Evolutionary conservation across 2,113 vertebrate species (phyloP), one percentile per base, ranked within the genome.

Genomic region (Calidris pugnax): DNA sequence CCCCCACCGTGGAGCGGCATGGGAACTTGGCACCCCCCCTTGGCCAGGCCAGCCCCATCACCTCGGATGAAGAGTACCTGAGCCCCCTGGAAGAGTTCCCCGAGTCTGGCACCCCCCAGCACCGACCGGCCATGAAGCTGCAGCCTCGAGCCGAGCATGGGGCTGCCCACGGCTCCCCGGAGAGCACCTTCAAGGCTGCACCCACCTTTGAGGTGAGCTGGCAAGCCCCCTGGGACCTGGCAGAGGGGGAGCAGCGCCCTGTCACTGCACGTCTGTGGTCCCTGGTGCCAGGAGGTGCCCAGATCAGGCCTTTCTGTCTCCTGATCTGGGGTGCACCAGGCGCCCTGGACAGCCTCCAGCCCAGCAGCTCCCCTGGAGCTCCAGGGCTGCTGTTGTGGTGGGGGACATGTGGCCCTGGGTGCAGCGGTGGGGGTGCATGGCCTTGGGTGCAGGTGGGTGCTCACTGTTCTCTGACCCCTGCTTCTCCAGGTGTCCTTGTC

Each of bases 11-110:
- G 91, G 97, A 97, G 93, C 82, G 96, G 96, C 96, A 81, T 98
- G 90, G 86, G 95, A 97, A 45, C 89, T 91, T 98, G 87, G 76
- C 97, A 14, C 89, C 98, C 67, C 98, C 97, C 47, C 95, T 98
- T 91, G 98, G 99, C 30, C 97, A 99, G 95, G 98, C 98, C 98
- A 99, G 99, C 93, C 99, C 99, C 28, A 99, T 99, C 95, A 99
- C 99, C 26, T 99, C 99, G 3, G 99, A 99, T 5, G 99, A 99
- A 94, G 99, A 99, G 94, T 99, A 99, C 91, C 98, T 99, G 94
- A 99, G 99, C 81, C 99, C 99, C 13, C 95, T 99, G 96, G 99
- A 99, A 97, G 99, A 99, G 81, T 98, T 98, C 73, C 98, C 98
- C 3, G 99, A 99, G 67, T 98, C 98, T 1, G 84, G 98, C 50